These are phyloP conservation scores for Cryptoblepharus egeriae DNA, from an alignment of 2,797 vertebrate genomes.

Conservation along the genomic window DNA sequence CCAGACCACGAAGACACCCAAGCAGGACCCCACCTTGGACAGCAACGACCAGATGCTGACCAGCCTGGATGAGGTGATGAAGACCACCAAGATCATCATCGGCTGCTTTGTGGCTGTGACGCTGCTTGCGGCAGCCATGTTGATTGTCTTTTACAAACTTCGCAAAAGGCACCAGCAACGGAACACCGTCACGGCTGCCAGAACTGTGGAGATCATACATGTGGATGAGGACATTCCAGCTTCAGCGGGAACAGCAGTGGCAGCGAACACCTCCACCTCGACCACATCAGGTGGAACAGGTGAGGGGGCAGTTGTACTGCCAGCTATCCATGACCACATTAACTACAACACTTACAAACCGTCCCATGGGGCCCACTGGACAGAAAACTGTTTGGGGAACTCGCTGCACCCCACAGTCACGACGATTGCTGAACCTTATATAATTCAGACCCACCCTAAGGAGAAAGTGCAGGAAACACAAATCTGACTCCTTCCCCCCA, in stretches of 20 bases:
- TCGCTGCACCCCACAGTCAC: slow-evolving; percentile 89
- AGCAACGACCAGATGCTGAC: slow-evolving; percentile 85
- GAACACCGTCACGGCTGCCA: slow-evolving; percentile 90
- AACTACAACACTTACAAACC: slow-evolving; percentile 95
- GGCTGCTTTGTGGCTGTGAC: slow-evolving; percentile 98
- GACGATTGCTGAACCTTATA: slow-evolving; percentile 89
- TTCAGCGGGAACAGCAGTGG: slow-evolving; percentile 70
- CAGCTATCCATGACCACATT: slow-evolving; percentile 89
- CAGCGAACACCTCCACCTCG: slow-evolving; percentile 38
- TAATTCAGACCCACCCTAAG: slow-evolving; percentile 94
- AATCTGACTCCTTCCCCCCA: slow-evolving; percentile 82
- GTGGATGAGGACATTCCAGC: slow-evolving; percentile 92
- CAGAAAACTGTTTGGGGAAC: slow-evolving; percentile 94
- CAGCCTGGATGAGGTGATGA: slow-evolving; percentile 97
- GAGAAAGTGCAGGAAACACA: slow-evolving; percentile 99
- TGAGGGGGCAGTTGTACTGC: slow-evolving; percentile 88
- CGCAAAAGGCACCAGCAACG: slow-evolving; percentile 97
- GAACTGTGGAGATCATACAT: slow-evolving; percentile 95
- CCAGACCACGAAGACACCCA: slow-evolving; percentile 90
- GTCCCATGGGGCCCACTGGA: slow-evolving; percentile 92
- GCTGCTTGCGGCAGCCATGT: slow-evolving; percentile 93
- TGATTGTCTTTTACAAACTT: slow-evolving; percentile 97
- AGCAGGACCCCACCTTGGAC: slow-evolving; percentile 86
- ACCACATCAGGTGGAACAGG: slow-evolving; percentile 84
- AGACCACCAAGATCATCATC: slow-evolving; percentile 99